Evolutionary conservation across 1,140 invertebrate genomes (phyloP).

Genomic region (Drosophila arizonae): DNA sequence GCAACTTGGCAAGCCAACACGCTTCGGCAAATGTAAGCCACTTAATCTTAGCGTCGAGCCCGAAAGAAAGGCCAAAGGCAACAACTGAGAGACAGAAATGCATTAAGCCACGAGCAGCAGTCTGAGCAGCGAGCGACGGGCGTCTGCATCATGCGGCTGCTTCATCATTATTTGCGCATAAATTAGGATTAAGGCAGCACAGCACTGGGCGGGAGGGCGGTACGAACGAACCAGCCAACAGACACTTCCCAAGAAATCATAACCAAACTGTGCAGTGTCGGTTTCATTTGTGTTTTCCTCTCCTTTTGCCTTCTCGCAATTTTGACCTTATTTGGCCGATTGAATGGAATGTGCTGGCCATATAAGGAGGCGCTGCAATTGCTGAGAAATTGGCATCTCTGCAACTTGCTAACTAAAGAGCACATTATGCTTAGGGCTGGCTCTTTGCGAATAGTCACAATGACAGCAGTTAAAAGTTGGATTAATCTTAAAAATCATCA

Average conservation of each 20-base stretch:
- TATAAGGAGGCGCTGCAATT: conserved; percentile 57
- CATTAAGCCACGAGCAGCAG: conserved; percentile 32
- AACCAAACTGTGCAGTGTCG: conserved; percentile 32
- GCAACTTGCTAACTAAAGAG: conserved; percentile 15
- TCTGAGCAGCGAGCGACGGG: background rate
- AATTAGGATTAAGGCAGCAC: conserved; percentile 70
- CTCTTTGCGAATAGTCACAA: background rate
- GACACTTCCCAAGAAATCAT: conserved; percentile 66
- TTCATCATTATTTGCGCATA: conserved; percentile 81
- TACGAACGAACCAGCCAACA: background rate
- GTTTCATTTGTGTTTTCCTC: background rate
- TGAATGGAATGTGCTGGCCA: conserved; percentile 46
- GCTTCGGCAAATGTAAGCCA: conserved; percentile 62
- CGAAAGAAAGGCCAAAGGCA: conserved; percentile 49
- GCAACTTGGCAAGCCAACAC: conserved; percentile 56
- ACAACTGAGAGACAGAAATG: conserved; percentile 27
- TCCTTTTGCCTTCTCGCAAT: conserved; percentile 44
- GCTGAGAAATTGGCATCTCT: conserved; percentile 27
- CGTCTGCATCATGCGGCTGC: conserved; percentile 37
- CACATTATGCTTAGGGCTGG: conserved; percentile 6
- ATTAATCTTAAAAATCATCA: background rate
- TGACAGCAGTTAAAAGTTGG: conserved; percentile 16
- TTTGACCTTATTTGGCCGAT: conserved; percentile 73
- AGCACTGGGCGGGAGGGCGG: background rate
- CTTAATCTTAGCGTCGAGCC: conserved; percentile 61